Conservation (phyloP, 2,888 invertebrate genomes). For the Pyrochroa serraticornis region DNA sequence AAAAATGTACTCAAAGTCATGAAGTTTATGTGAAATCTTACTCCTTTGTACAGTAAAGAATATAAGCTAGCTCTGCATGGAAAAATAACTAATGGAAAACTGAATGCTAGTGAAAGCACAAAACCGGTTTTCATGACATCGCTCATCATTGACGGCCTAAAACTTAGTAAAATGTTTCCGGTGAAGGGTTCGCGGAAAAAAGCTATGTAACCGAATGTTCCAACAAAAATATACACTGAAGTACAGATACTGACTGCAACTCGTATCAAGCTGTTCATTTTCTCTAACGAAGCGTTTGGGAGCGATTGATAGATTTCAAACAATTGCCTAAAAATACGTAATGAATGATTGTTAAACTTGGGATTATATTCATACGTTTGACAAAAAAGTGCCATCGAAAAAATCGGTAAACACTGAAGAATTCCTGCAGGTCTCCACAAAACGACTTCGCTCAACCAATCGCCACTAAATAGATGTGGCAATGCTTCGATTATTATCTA, state of each 20-base stretch:
- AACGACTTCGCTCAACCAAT: slow-evolving; percentile 75
- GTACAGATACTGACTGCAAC: slow-evolving; percentile 92
- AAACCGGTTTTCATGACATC: slow-evolving; percentile 94
- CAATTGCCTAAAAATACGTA: slow-evolving; percentile 69
- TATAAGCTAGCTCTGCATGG: slow-evolving; percentile 94
- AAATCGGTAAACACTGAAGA: slow-evolving; percentile 92
- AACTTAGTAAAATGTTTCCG: slow-evolving; percentile 91
- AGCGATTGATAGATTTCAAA: slow-evolving; percentile 93
- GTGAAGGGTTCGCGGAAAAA: slow-evolving; percentile 77
- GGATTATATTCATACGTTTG: slow-evolving; percentile 75
- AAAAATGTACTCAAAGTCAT: not conserved
- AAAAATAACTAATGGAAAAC: slow-evolving; percentile 96
- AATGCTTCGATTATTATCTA: slow-evolving; percentile 83
- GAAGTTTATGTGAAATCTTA: slow-evolving; percentile 53
- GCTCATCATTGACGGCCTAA: slow-evolving; percentile 80
- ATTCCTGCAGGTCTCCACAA: slow-evolving; percentile 86
- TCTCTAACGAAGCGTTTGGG: slow-evolving; percentile 84
- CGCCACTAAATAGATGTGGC: slow-evolving; percentile 72
- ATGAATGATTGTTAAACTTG: slow-evolving; percentile 13
- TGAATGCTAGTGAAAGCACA: slow-evolving; percentile 92
- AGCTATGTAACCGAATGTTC: slow-evolving; percentile 87
- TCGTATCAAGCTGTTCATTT: slow-evolving; percentile 86
- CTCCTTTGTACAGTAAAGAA: slow-evolving; percentile 86
- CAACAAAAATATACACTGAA: slow-evolving; percentile 86
- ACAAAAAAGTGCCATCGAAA: slow-evolving; percentile 95